Evolutionary conservation across 2,888 invertebrate species (phyloP).

Genomic region (Drosophila prostipennis): DNA sequence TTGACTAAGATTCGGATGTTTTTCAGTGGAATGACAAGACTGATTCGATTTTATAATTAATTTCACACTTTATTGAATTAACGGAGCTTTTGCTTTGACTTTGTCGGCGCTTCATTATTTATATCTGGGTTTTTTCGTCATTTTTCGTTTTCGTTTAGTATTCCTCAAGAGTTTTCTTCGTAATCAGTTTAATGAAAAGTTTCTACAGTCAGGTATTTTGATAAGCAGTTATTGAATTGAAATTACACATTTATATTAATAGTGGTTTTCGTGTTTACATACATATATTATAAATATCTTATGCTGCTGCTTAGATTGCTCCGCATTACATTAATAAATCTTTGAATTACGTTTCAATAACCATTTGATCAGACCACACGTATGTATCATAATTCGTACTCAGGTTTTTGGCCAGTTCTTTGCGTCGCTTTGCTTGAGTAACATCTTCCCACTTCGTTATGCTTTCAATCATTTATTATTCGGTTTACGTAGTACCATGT

Average conservation of each 20-base stretch:
- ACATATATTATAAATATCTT: slow-evolving; percentile 53
- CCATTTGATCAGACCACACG: slow-evolving; percentile 47
- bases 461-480: slow-evolving; percentile 24
- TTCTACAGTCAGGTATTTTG: slow-evolving; percentile 83
- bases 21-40: background rate
- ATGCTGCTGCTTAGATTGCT: slow-evolving; percentile 63
- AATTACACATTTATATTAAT: slow-evolving; percentile 74
- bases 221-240: slow-evolving; percentile 81
- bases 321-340: slow-evolving; percentile 59
- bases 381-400: slow-evolving; percentile 29
- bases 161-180: slow-evolving; percentile 44
- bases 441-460: slow-evolving; percentile 43
- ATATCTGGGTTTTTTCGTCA: slow-evolving; percentile 38
- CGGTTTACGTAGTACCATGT: slow-evolving; percentile 66
- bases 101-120: slow-evolving; percentile 56
- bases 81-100: slow-evolving; percentile 51
- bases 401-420: slow-evolving; percentile 46
- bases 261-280: slow-evolving; percentile 53
- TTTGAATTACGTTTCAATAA: slow-evolving; percentile 48
- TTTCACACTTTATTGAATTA: slow-evolving; percentile 57
- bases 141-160: slow-evolving; percentile 29
- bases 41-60: slow-evolving; percentile 24
- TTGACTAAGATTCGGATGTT: too few relatives aligned
- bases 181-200: slow-evolving; percentile 75
- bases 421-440: slow-evolving; percentile 46